Base-by-base conservation (phyloP, 2,888 invertebrate genomes). In the Acrobasis consociella region DNA sequence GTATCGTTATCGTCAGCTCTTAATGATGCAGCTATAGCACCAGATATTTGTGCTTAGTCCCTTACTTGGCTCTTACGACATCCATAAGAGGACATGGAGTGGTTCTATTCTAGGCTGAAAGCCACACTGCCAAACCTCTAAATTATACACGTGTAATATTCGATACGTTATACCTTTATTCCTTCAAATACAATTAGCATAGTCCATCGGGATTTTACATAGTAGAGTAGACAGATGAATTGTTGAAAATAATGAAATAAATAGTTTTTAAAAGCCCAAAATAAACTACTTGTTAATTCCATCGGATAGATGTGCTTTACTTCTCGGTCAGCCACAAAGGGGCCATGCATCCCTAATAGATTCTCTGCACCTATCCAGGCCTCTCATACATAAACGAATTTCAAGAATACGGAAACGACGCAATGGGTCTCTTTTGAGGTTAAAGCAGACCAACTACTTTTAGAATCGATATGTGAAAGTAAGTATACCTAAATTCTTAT, bases 371-470 rank as follows among this genome's bases (percentile, higher is more conserved):
- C 81, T 81, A 76, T 78, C 69, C 75, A 78, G 81, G 84, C 83
- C 83, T 76, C 84, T 83, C 83, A 83, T 83, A 77, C 77, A 81
- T 83, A 78, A 75, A 76, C 73, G 56, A 78, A 78, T 78, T 81
- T 78, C 75, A 79, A 79, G 71, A 78, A 74, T 76, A 72, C 53
- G 68, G 72, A 69, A 75, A 75, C 73, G 53, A 22, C 15, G 10
- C 58, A 42, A 17, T 13, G 56, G 31, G 31, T 58, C 49, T 31
- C 42, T 5, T 1, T n/a, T 42, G 11, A 42, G 46, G 46, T n/a
- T 46, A 5, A 10, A 46, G 46, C 13, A 46, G 46, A 46, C 46
- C 13, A 46, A n/a, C 46, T 46, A 46, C 11, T 46, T 46, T 46
- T 13, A n/a, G 46, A 13, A 13, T 11, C 13, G 1, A 7, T 31